Evolutionary conservation across 2,113 vertebrate genomes (phyloP).

Genomic region (Anolis sagrei): DNA sequence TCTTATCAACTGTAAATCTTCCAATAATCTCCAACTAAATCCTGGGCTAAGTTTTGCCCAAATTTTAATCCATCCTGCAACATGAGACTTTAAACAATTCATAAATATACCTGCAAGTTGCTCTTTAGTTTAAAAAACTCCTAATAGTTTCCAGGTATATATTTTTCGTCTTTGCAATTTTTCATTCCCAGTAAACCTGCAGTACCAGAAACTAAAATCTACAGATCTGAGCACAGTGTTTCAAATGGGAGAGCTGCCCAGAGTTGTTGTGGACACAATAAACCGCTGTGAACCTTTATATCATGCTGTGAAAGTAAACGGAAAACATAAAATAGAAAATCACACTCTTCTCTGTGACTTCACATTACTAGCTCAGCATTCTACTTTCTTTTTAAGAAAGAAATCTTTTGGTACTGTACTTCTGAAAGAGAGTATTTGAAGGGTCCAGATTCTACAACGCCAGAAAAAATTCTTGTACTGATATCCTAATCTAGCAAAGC

Average conservation of each 20-base stretch:
- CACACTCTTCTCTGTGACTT: slow-evolving; percentile 13
- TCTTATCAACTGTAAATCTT: background rate
- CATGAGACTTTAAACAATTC: slow-evolving; percentile 30
- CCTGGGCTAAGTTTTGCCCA: background rate
- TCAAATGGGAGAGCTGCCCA: slow-evolving; percentile 8
- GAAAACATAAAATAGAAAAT: slow-evolving; percentile 32
- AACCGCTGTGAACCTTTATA: background rate
- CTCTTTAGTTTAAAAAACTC: slow-evolving; percentile 7
- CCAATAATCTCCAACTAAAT: background rate
- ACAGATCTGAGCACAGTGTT: background rate
- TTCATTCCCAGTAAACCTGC: background rate
- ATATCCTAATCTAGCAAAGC: background rate
- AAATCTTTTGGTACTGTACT: background rate
- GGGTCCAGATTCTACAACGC: background rate
- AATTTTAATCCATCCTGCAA: slow-evolving; percentile 9
- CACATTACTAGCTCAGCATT: slow-evolving; percentile 3
- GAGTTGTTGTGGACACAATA: slow-evolving; percentile 4
- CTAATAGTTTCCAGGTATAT: slow-evolving; percentile 31
- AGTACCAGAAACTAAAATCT: slow-evolving; percentile 10
- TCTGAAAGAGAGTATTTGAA: background rate
- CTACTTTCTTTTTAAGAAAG: background rate
- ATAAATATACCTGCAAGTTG: background rate
- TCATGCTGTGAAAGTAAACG: slow-evolving; percentile 23
- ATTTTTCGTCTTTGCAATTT: slow-evolving; percentile 3
- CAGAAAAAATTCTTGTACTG: background rate